Evolutionary conservation across 2,797 vertebrate species (phyloP).

Genomic region (Catharus ustulatus): DNA sequence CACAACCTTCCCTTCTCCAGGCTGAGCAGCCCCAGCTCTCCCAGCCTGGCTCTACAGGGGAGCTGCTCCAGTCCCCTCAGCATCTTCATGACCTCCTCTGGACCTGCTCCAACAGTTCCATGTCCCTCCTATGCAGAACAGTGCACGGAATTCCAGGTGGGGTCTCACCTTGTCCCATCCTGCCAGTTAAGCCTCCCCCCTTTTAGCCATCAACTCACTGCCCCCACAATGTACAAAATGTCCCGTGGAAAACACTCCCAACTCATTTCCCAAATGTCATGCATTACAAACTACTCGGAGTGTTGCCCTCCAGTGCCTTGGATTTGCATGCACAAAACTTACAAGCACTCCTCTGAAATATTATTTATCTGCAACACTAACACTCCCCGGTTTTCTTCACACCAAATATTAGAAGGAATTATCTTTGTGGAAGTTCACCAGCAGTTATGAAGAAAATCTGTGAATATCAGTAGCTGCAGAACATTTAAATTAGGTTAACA

Average conservation of each 20-base stretch:
- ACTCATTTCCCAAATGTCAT: background rate
- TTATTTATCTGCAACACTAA: background rate
- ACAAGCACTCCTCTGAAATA: background rate
- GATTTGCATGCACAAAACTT: background rate
- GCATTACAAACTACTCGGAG: background rate
- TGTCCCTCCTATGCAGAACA: background rate
- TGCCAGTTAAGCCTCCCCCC: background rate
- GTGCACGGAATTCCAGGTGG: fast-evolving
- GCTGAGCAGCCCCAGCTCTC: background rate
- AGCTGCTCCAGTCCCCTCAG: background rate
- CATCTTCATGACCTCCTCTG: fast-evolving
- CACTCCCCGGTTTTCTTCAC: background rate
- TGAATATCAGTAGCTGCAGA: background rate
- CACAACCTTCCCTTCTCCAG: background rate
- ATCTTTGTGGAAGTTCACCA: background rate
- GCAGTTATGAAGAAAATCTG: background rate
- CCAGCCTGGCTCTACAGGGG: background rate
- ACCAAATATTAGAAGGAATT: background rate
- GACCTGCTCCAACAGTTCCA: background rate
- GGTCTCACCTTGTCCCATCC: background rate
- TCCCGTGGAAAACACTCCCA: background rate
- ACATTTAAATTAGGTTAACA: background rate
- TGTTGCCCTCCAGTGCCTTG: fast-evolving
- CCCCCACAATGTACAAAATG: background rate
- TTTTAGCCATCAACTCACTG: background rate